Base-by-base conservation (phyloP, 64 coral and sea anemone species). In the Porites australiensis region DNA sequence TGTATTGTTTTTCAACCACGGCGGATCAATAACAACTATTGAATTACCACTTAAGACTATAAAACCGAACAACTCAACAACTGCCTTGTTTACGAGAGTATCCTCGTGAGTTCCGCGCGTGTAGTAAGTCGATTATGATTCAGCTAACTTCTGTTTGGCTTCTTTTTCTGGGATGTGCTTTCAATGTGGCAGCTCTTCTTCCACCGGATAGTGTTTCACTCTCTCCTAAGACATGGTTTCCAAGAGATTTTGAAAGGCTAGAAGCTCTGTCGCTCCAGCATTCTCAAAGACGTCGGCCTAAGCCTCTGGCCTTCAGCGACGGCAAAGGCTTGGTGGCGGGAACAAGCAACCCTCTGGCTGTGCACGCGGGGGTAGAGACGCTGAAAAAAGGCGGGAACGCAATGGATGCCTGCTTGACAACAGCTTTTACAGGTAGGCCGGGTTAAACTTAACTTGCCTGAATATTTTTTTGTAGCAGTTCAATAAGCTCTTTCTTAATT, bases 381-480 rank as follows among this genome's bases (percentile, higher is more conserved):
- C 72, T 98, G 21, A 91, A 84, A 66, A 98, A 98, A 77, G 95
- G 95, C 70, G 92, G 95, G 69, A 98, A 91, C 44, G 95, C 95
- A 2, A 98, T 98, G 95, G 95, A 98, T 66, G 95, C 95, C 3
- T 98, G 95, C 23, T 21, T 98, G 15, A 75, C 95, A 64, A 98
- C 95, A 50, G 92, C 92, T 62, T 76, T 98, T 6, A 83, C 95
- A 82, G 81, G 95, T 98, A 88, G 48, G 70, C 0, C 3, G 21
- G 66, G 54, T 57, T 9, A 70, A 27, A 69, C 66, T 23, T 69
- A 0, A 16, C 13, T 46, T 12, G 47, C 13, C 13, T 20, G 1
- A 76, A 52, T 14, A 50, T 44, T 76, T 52, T 8, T 37, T 37
- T 1, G 27, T 37, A 37, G 27, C 27, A 37, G 27, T 37, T 37